phyloP scores from a whole-genome alignment of 2,888 invertebrate genomes.

The Choristoneura rosaceana region DNA sequence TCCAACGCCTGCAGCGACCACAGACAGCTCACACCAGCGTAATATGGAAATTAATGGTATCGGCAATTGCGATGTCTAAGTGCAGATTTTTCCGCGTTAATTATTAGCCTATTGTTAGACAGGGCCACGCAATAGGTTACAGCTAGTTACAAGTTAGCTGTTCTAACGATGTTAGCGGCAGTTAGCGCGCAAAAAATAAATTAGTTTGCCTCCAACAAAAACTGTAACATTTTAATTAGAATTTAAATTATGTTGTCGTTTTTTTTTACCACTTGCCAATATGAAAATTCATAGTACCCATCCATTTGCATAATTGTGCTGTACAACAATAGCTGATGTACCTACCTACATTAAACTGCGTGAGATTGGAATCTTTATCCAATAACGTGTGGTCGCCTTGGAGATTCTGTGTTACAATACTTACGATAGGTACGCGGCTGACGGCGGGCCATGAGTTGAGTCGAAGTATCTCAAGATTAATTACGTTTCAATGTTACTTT shows the following conservation, averaged over 20 bases:
- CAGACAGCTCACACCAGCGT: conserved; percentile 49
- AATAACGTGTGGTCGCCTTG: conserved; percentile 19
- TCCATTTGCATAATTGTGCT: conserved; percentile 35
- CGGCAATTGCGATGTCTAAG: conserved; percentile 44
- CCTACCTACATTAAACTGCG: conserved; percentile 18
- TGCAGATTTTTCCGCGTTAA: conserved; percentile 54
- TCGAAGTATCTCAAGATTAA: conserved; percentile 4
- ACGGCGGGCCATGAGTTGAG: conserved; percentile 1
- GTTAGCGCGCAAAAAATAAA: conserved; percentile 70
- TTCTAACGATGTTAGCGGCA: conserved; percentile 44
- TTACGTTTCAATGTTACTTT: neutral
- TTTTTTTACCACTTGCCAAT: conserved; percentile 23
- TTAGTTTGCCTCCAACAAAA: conserved; percentile 72
- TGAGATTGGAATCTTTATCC: conserved; percentile 27
- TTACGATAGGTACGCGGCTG: neutral
- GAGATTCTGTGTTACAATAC: conserved; percentile 8
- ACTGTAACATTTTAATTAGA: conserved; percentile 75
- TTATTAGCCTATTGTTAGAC: conserved; percentile 57
- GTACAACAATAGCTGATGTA: conserved; percentile 36
- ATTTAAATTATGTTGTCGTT: conserved; percentile 55
- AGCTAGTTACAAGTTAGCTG: conserved; percentile 44
- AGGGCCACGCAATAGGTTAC: conserved; percentile 34
- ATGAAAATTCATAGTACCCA: conserved; percentile 27
- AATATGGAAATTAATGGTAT: conserved; percentile 55
- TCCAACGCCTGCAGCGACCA: conserved; percentile 44